Evolutionary conservation across 2,888 invertebrate species (phyloP), one percentile per base, ranked within the genome.

Genomic region (Lochmaea capreae): DNA sequence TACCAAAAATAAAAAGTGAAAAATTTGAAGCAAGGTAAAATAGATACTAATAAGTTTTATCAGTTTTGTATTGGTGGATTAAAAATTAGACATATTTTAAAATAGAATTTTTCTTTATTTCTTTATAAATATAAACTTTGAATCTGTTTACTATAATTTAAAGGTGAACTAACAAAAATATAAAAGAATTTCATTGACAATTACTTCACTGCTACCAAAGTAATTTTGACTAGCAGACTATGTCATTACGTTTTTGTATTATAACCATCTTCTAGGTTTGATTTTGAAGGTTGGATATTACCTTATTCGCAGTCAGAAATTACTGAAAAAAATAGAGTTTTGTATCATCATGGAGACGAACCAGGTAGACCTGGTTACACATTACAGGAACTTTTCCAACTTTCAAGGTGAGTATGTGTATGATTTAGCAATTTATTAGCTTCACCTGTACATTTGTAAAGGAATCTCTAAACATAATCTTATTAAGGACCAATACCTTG

Each of bases 271-370:
- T 80, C 58, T 75, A 88, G 93, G 78, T 97, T 97, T 87, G 93
- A 95, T 87, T 96, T 96, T 85, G 91, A 92, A 79, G 96, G 95
- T 3, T 90, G 93, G 80, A 87, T 96, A 0, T 84, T 95, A 68
- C 94, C 95, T 0, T 95, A 92, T 80, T 89, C 91, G 61, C 91
- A 92, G 87, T 76, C 88, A 87, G 77, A 90, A 89, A 90, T 92
- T 81, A 87, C 90, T 33, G 89, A 90, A 72, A 89, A 89, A 65
- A 90, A 90, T 76, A 85, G 91, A 39, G 93, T 92, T 57, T 89
- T 98, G 16, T 97, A 96, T 86, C 95, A 98, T 86, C 98, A 98
- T 87, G 97, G 97, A 0, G 94, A 96, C 78, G 98, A 98, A 85
- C 94, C 97, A 9, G 94, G 93, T 76, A 89, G 96, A 75, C 95